These are phyloP conservation scores for Ctenomys sociabilis DNA, from an alignment of 2,113 vertebrate genomes.

Conservation along the genomic window DNA sequence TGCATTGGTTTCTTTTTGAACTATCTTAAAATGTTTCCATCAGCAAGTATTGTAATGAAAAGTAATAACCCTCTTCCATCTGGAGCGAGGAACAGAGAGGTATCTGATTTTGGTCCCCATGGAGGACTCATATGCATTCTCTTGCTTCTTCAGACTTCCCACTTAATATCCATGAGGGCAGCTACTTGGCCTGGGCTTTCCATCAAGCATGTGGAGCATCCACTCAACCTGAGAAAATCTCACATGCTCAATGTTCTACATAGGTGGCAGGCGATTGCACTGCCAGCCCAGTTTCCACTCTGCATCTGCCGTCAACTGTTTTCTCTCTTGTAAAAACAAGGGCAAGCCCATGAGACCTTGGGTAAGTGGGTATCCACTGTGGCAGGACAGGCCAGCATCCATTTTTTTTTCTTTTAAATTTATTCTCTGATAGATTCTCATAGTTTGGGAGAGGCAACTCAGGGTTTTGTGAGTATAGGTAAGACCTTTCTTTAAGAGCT, in stretches of 20 bases:
- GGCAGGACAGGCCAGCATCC: neutral
- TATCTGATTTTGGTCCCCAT: neutral
- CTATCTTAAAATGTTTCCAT: constrained; percentile 25
- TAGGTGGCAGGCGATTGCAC: neutral
- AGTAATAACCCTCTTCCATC: neutral
- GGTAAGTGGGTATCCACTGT: neutral
- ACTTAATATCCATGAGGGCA: neutral
- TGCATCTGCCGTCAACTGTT: neutral
- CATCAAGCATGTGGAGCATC: neutral
- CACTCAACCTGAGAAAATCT: neutral
- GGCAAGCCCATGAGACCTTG: neutral
- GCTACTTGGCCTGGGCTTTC: neutral
- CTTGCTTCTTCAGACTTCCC: neutral
- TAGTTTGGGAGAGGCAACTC: neutral
- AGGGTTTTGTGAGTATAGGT: neutral
- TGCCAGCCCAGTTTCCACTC: neutral
- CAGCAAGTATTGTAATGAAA: constrained; percentile 1
- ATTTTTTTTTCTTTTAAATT: neutral
- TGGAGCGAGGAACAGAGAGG: neutral
- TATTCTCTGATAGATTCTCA: neutral
- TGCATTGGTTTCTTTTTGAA: constrained; percentile 36
- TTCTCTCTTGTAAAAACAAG: neutral
- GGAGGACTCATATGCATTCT: neutral
- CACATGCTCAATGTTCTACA: constrained; percentile 10
- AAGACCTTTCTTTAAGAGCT: neutral